Conservation (phyloP, 30 jellyfish, hydroid and myxozoan genomes). For the Nemopilema nomurai region DNA sequence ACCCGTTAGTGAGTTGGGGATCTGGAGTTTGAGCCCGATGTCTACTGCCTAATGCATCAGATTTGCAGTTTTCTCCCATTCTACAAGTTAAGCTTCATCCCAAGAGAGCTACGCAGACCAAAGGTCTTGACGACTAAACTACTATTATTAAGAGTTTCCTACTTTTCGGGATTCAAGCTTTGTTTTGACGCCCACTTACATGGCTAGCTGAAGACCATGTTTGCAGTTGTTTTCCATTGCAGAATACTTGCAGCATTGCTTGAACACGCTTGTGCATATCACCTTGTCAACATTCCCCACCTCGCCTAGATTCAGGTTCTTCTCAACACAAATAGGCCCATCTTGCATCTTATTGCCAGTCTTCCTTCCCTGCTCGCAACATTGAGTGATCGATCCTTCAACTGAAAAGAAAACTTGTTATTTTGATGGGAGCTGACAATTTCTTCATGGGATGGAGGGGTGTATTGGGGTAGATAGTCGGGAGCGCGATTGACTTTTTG, state of each 20-base stretch:
- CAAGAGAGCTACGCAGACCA: too few relatives aligned
- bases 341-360: conserved; percentile 25
- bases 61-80: too few relatives aligned
- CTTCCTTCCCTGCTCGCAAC: conserved; percentile 62
- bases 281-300: conserved; percentile 33
- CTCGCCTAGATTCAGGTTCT: conserved; percentile 25
- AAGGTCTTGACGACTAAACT: too few relatives aligned
- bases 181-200: conserved; percentile 18
- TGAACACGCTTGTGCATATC: conserved; percentile 51
- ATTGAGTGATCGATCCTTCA: conserved; percentile 46
- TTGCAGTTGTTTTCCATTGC: conserved; percentile 62
- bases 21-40: too few relatives aligned
- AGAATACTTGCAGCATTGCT: conserved; percentile 50
- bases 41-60: too few relatives aligned
- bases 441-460: not conserved
- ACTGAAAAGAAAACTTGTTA: not conserved
- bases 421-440: not conserved
- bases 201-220: conserved; percentile 60
- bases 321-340: conserved; percentile 42
- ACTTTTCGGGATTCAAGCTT: not conserved
- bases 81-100: too few relatives aligned
- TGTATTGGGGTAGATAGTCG: too few relatives aligned
- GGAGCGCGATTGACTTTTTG: too few relatives aligned
- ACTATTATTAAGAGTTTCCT: too few relatives aligned
- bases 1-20: too few relatives aligned